phyloP scores from a whole-genome alignment of 1,140 invertebrate species.

The Agrypnia vestita region DNA sequence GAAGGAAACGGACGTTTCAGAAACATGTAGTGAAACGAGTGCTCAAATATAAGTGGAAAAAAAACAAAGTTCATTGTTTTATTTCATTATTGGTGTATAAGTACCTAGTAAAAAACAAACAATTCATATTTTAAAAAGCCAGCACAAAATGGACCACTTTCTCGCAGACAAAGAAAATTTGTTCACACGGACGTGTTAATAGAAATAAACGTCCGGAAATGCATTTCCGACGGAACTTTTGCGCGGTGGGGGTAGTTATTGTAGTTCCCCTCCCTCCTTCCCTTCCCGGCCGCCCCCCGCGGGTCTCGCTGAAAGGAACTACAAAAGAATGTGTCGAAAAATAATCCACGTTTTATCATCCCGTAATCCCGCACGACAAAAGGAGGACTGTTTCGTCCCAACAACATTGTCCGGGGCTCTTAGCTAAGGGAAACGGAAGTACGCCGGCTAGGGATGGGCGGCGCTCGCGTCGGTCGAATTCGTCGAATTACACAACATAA shows the following conservation, averaged over 20 bases:
- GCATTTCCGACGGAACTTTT: slow-evolving; percentile 7
- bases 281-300: neutral
- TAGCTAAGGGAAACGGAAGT: slow-evolving; percentile 2
- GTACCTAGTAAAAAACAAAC: too few relatives aligned
- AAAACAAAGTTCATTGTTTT: too few relatives aligned
- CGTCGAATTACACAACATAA: too few relatives aligned
- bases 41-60: too few relatives aligned
- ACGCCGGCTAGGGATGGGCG: neutral
- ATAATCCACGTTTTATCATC: slow-evolving; percentile 33
- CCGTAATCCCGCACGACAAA: slow-evolving; percentile 15
- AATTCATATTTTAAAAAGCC: too few relatives aligned
- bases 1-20: too few relatives aligned
- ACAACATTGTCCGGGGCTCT: slow-evolving; percentile 22
- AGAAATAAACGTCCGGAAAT: slow-evolving; percentile 19
- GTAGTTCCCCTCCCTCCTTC: neutral
- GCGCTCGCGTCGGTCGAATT: too few relatives aligned
- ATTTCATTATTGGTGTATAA: too few relatives aligned
- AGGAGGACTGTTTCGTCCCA: slow-evolving; percentile 26
- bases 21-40: too few relatives aligned
- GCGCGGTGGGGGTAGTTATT: neutral
- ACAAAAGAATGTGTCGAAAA: slow-evolving; percentile 36
- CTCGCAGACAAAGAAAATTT: neutral
- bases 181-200: neutral
- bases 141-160: neutral
- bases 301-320: neutral